Percentiles rank a stretch among this genome's conserved stretches.
phyloP scores from a whole-genome alignment of 2,797 vertebrate genomes.

The Tokudaia muenninki region DNA sequence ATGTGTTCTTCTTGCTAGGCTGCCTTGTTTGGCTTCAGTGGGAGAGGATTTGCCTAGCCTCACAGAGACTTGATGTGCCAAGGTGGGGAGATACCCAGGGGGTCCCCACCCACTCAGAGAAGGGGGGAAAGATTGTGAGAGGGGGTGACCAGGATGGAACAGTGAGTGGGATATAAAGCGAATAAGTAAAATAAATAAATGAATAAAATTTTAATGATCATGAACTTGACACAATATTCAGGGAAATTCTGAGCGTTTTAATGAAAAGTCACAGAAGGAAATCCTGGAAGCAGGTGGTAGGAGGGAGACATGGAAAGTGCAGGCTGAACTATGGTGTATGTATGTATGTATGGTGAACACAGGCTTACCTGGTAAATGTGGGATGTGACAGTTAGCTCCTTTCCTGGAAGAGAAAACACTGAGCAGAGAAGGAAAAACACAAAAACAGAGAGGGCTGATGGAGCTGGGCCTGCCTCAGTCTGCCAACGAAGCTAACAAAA shows the following conservation, averaged over 20 bases:
- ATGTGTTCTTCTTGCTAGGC: neutral
- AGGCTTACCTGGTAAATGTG: neutral
- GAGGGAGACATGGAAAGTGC: neutral
- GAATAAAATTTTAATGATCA: neutral
- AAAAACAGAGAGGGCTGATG: neutral
- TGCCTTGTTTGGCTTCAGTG: neutral
- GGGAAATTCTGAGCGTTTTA: neutral
- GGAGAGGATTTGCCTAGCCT: neutral
- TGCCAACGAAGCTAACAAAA: neutral
- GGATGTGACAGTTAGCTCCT: neutral
- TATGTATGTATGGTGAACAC: too few species aligned
- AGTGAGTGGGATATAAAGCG: neutral
- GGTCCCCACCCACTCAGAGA: neutral
- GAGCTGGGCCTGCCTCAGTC: neutral
- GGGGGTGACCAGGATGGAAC: neutral
- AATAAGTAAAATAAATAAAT: neutral
- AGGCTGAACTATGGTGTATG: neutral
- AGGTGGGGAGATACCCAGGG: too few species aligned
- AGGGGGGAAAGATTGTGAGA: neutral
- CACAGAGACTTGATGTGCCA: neutral
- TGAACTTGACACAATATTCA: neutral
- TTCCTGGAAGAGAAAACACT: neutral
- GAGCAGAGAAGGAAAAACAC: neutral
- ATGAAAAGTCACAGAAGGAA: constrained; percentile 23
- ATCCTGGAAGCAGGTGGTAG: neutral